These are phyloP conservation scores for Sebastes matsubarae DNA, from an alignment of 2,797 vertebrate species.

Conservation along the genomic window DNA sequence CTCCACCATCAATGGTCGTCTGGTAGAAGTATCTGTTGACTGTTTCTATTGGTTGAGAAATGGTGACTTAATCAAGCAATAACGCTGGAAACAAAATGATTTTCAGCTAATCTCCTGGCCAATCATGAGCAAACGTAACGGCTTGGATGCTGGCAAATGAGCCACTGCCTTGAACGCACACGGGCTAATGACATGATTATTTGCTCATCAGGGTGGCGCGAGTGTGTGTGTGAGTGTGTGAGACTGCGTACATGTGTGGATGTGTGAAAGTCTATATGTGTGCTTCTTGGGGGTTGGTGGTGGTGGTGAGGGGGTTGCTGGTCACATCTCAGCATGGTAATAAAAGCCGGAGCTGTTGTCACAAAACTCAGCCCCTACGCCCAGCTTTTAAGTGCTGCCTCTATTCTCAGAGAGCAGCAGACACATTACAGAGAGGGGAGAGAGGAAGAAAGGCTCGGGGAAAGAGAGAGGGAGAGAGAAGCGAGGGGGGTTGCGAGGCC, in stretches of 20 bases:
- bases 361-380: constrained; percentile 67
- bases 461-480: constrained; percentile 30
- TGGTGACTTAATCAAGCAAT: constrained; percentile 75
- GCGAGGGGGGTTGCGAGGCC: constrained; percentile 56
- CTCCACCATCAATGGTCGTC: background rate
- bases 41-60: constrained; percentile 54
- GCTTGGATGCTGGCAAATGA: constrained; percentile 74
- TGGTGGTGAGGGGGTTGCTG: constrained; percentile 22
- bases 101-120: constrained; percentile 75
- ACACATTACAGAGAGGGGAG: constrained; percentile 72
- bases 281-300: background rate
- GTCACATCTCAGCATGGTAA: constrained; percentile 75
- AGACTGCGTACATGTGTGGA: constrained; percentile 15
- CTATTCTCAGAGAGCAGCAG: constrained; percentile 72
- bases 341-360: constrained; percentile 75
- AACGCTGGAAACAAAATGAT: constrained; percentile 70
- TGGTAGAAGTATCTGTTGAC: constrained; percentile 48
- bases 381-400: constrained; percentile 77
- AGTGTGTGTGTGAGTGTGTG: constrained; percentile 24
- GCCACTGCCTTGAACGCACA: constrained; percentile 61
- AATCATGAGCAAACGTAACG: constrained; percentile 76
- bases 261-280: constrained; percentile 23
- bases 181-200: constrained; percentile 79
- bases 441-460: constrained; percentile 51
- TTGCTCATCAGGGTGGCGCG: constrained; percentile 75